Evolutionary conservation across 2,113 vertebrate species (phyloP).

Genomic region (Oriolus oriolus): DNA sequence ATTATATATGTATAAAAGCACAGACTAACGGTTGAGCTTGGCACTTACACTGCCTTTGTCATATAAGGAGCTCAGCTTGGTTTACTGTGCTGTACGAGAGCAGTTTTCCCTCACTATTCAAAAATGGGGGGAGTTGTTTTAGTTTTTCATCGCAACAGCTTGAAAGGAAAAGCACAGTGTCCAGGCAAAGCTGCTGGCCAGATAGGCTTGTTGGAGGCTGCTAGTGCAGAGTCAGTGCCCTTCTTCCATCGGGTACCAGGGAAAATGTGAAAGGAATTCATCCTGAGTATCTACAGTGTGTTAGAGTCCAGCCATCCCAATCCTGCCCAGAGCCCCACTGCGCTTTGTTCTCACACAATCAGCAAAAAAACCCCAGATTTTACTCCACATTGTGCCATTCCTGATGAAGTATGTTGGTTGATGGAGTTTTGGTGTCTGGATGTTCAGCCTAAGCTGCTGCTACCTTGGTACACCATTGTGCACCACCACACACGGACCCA

Average conservation of each 20-base stretch:
- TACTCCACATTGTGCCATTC: not conserved
- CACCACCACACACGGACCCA: not conserved
- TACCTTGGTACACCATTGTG: not conserved
- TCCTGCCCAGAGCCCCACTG: not conserved
- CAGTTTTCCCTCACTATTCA: not conserved
- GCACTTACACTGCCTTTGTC: not conserved
- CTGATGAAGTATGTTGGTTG: not conserved
- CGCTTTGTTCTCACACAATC: not conserved
- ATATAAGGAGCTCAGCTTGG: not conserved
- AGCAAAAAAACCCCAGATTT: accelerated
- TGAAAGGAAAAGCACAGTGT: not conserved
- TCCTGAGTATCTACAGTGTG: not conserved
- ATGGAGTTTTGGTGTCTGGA: not conserved
- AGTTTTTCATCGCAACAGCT: not conserved
- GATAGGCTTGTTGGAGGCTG: not conserved
- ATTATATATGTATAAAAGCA: not conserved
- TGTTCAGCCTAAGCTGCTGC: not conserved
- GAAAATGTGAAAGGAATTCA: not conserved
- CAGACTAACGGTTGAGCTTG: not conserved
- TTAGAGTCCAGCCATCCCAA: not conserved
- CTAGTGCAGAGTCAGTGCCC: not conserved
- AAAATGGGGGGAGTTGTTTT: not conserved
- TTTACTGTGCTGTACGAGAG: not conserved
- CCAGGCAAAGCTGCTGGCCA: not conserved
- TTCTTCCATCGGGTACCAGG: not conserved